Base-by-base conservation (phyloP, 2,113 vertebrate species). In the Oostethus manadensis region DNA sequence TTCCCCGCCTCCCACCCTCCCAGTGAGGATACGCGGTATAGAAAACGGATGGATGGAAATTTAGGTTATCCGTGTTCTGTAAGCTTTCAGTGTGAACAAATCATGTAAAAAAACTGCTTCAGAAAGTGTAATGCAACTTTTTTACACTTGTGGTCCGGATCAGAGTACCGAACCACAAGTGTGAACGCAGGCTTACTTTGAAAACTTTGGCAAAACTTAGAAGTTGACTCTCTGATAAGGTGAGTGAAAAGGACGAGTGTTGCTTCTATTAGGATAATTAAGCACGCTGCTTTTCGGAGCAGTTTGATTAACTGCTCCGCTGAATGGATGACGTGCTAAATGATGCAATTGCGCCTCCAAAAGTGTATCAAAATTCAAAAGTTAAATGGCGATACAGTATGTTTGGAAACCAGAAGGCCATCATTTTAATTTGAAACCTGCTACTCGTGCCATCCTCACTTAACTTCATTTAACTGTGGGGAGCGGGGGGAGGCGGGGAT, bases 231-330 rank as follows among this genome's bases (percentile, higher is more conserved):
- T 11, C 26, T 11, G 7, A 33, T 33, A 26, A 53, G 26, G 26
- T 35, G 26, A 53, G 23, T n/a, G 35, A 53, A 35, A 53, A 53
- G 35, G 72, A 65, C 72, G 65, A 65, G 64, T 65, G 57, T 74
- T 71, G 58, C 53, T 76, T 72, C 56, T 61, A 8, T 72, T 53
- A 17, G 26, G 53, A 58, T 74, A 76, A 83, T 77, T 74, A 63
- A 72, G 64, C 45, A 66, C 10, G 29, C 35, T 59, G 29, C 35
- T 59, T 35, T 49, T 58, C 57, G 2, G 3, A 55, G 42, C 63
- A 47, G 48, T 64, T 56, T 71, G 61, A 80, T 77, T 67, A 64
- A 56, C 15, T 23, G 56, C 69, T 70, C 55, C 33, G 26, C 15
- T 69, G 62, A 62, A 70, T 42, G 14, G 23, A 35, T 43, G 18